Evolutionary conservation across 2,888 invertebrate species (phyloP).

Genomic region (Nemotelus nigrinus): DNA sequence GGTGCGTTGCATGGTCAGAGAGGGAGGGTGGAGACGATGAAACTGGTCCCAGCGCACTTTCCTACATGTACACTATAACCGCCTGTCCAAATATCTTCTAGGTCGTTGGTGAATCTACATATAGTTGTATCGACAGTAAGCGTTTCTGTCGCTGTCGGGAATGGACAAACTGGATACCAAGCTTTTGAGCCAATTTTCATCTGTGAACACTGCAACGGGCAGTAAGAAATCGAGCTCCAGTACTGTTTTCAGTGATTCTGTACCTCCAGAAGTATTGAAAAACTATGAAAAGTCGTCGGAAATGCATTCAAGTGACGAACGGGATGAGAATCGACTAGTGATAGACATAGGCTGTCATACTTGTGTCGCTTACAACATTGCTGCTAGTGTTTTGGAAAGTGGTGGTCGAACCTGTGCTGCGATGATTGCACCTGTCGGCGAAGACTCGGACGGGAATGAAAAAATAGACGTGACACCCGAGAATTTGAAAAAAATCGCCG

Average conservation of each 20-base stretch:
- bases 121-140: too few relatives aligned
- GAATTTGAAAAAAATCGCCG: conserved; percentile 62
- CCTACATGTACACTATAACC: too few relatives aligned
- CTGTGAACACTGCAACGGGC: conserved; percentile 14
- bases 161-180: conserved; percentile 54
- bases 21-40: too few relatives aligned
- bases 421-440: conserved; percentile 22
- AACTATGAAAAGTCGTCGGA: neutral
- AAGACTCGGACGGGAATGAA: conserved; percentile 61
- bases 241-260: conserved; percentile 39
- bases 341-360: conserved; percentile 7
- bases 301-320: conserved; percentile 5
- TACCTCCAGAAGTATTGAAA: neutral
- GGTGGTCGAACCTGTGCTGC: neutral
- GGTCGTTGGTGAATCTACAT: too few relatives aligned
- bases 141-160: neutral
- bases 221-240: conserved; percentile 44
- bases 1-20: too few relatives aligned
- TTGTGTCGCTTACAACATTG: conserved; percentile 30
- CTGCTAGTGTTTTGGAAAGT: neutral
- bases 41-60: too few relatives aligned
- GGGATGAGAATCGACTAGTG: conserved; percentile 34
- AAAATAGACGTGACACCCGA: conserved; percentile 64
- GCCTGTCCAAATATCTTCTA: too few relatives aligned
- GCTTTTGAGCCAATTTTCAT: conserved; percentile 52